phyloP scores from a whole-genome alignment of 2,888 invertebrate genomes.

The Sinopyrophorus schimmeli region DNA sequence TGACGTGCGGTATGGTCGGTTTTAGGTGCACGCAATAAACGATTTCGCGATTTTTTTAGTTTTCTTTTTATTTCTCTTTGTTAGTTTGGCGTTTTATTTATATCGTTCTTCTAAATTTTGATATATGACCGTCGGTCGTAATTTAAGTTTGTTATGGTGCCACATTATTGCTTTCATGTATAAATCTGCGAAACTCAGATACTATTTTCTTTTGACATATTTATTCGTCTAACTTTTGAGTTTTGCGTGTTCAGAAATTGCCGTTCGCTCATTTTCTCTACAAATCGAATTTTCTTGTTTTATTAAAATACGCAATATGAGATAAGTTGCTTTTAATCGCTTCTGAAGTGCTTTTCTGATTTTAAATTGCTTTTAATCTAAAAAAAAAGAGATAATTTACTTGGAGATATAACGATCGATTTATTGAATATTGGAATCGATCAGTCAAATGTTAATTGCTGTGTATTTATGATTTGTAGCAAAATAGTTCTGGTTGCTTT shows the following conservation, averaged over 20 bases:
- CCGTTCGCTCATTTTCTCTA: conserved; percentile 17
- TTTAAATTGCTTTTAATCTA: conserved; percentile 13
- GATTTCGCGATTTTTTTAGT: too few relatives aligned
- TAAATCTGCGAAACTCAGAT: conserved; percentile 17
- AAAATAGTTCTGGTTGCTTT: too few relatives aligned
- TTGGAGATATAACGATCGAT: too few relatives aligned
- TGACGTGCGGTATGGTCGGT: too few relatives aligned
- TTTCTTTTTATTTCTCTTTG: too few relatives aligned
- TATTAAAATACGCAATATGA: conserved; percentile 24
- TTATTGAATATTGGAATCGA: too few relatives aligned
- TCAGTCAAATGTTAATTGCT: too few relatives aligned
- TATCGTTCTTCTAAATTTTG: too few relatives aligned
- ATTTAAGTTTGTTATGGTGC: conserved; percentile 8
- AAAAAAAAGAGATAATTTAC: neutral
- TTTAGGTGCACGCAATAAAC: too few relatives aligned
- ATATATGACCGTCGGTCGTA: too few relatives aligned
- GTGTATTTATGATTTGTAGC: too few relatives aligned
- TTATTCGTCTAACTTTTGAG: conserved; percentile 16
- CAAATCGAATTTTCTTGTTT: conserved; percentile 27
- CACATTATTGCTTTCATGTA: conserved; percentile 16
- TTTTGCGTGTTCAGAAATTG: conserved; percentile 24
- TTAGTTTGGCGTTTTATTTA: too few relatives aligned
- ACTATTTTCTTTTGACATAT: conserved; percentile 19
- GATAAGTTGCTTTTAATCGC: conserved; percentile 24
- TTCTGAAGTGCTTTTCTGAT: conserved; percentile 9